Base-by-base conservation (phyloP, 2,797 vertebrate species). In the Rhinophrynus dorsalis region DNA sequence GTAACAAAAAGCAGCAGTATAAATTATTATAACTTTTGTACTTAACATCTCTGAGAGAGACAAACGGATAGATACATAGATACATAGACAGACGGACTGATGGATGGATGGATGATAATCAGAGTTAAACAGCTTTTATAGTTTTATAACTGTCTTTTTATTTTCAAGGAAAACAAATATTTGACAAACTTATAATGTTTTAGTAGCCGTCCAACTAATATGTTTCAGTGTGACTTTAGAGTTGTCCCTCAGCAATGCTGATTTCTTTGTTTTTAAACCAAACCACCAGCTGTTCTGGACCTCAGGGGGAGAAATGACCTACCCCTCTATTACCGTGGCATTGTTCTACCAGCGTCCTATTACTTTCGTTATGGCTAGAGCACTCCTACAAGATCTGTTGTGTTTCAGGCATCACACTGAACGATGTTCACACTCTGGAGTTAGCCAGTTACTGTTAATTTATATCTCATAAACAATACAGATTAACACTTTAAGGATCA, bases 221-320 rank as follows among this genome's bases (percentile, higher is more conserved):
- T n/a, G 6, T 13, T 7, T n/a, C 38, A 13, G 18, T 17, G 38
- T 42, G 38, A 42, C n/a, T 42, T 42, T 42, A 17, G 48, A 5
- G 48, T 30, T 30, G 47, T 52, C 24, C 24, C 26, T n/a, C n/a
- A n/a, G 15, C 6, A 15, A 15, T 30, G 26, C 50, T 29, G 15
- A 29, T 18, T 18, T 32, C 51, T 29, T 32, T 35, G 26, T n/a
- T 23, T 32, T 8, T 30, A 18, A 37, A n/a, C 48, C 23, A 30
- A 18, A 35, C 47, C 48, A 52, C 61, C 61, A 64, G 61, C 61
- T 64, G 61, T 30, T 38, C 37, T 17, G 29, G 37, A 65, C 62
- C 20, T 48, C 12, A 30, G 48, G 48, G 62, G 54, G 47, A 5
- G 12, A n/a, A 29, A 33, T 30, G 38, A 42, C 63, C 50, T 54